phyloP scores from a whole-genome alignment of 2,888 invertebrate species.

The Tipula helvola region DNA sequence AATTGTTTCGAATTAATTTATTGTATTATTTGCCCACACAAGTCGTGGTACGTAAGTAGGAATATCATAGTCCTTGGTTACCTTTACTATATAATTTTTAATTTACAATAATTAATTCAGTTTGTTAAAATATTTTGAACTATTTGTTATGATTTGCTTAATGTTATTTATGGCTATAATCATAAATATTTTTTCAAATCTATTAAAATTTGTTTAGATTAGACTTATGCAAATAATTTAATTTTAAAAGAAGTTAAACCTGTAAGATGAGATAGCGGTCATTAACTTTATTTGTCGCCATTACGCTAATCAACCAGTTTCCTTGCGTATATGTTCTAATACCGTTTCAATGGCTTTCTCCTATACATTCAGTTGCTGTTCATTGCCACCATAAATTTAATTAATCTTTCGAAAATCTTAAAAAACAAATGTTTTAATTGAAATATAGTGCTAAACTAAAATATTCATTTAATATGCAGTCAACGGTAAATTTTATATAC shows the following conservation, averaged over 20 bases:
- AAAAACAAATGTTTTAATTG: background rate
- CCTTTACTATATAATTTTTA: background rate
- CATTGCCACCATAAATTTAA: background rate
- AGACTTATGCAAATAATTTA: too few species aligned
- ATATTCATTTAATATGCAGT: background rate
- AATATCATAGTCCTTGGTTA: background rate
- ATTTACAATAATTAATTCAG: background rate
- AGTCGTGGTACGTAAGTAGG: background rate
- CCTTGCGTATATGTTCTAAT: too few species aligned
- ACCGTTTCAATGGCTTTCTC: too few species aligned
- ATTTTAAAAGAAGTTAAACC: too few species aligned
- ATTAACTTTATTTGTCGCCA: too few species aligned
- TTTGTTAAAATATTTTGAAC: background rate
- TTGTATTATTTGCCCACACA: background rate
- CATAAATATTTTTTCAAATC: too few species aligned
- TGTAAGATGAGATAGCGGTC: too few species aligned
- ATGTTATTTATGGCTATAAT: too few species aligned
- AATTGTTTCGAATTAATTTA: background rate
- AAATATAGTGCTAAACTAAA: background rate
- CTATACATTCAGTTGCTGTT: background rate
- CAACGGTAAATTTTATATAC: background rate
- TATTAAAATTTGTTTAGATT: too few species aligned
- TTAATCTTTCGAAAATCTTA: background rate
- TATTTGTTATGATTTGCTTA: background rate
- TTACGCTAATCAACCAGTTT: too few species aligned